Evolutionary conservation across 1,140 invertebrate species (phyloP).

Genomic region (Nomia melanderi): DNA sequence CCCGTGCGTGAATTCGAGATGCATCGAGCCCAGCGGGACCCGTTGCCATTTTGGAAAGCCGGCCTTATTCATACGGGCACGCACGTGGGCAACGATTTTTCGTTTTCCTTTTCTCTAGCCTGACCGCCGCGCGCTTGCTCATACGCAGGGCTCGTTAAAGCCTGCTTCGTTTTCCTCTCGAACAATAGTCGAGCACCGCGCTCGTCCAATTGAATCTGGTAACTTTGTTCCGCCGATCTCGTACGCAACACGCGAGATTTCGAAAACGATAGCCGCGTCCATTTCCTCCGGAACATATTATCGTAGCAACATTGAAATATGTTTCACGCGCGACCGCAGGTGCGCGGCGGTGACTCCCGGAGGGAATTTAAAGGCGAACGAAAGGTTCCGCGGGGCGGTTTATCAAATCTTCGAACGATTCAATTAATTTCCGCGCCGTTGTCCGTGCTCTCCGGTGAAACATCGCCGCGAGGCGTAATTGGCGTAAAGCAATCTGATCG

Average conservation of each 20-base stretch:
- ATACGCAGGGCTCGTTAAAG: conserved; percentile 61
- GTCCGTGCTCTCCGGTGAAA: too few relatives aligned
- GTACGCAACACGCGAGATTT: too few relatives aligned
- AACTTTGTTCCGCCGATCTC: conserved; percentile 1
- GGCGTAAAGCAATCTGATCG: conserved; percentile 15
- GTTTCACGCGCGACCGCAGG: too few relatives aligned
- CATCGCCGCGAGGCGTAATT: not conserved
- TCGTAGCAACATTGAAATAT: too few relatives aligned
- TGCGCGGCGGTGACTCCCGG: too few relatives aligned
- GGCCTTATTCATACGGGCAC: conserved; percentile 49
- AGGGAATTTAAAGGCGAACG: too few relatives aligned
- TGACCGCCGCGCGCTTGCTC: conserved; percentile 68
- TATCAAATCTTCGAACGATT: not conserved
- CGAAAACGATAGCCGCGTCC: too few relatives aligned
- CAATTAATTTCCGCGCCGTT: conserved; percentile 1
- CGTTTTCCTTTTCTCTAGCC: conserved; percentile 13
- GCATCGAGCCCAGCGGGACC: conserved; percentile 59
- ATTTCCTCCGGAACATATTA: too few relatives aligned
- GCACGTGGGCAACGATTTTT: conserved; percentile 69
- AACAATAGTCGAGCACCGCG: conserved; percentile 18
- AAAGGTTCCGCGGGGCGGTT: not conserved
- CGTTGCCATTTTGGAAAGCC: conserved; percentile 76
- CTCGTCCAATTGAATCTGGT: not conserved
- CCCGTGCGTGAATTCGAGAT: conserved; percentile 54
- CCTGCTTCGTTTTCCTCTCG: conserved; percentile 29